phyloP scores from a whole-genome alignment of 30 jellyfish, hydroid and myxozoan species.

The Nemopilema nomurai region DNA sequence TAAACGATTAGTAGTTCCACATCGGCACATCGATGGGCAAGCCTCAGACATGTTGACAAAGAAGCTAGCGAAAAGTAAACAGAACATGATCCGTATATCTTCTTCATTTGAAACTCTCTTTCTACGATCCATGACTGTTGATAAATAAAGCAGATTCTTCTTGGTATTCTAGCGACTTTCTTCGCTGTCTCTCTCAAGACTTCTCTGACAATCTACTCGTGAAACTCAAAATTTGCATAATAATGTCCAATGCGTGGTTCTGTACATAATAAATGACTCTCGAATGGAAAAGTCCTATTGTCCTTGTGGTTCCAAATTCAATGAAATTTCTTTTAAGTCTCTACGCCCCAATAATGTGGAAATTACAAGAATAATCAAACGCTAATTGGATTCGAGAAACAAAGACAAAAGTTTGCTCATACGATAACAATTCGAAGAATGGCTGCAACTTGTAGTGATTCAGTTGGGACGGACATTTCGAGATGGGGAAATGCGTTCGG shows the following conservation, averaged over 20 bases:
- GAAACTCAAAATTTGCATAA: slow-evolving; percentile 36
- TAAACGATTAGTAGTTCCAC: slow-evolving; percentile 4
- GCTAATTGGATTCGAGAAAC: slow-evolving; percentile 48
- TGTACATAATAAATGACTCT: slow-evolving; percentile 20
- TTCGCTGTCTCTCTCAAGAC: neutral
- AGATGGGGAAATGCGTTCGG: neutral
- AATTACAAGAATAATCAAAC: slow-evolving; percentile 19
- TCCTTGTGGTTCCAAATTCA: slow-evolving; percentile 21
- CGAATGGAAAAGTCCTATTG: slow-evolving; percentile 13
- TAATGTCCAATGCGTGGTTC: slow-evolving; percentile 45
- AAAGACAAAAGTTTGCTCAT: slow-evolving; percentile 38
- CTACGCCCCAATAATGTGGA: slow-evolving; percentile 48
- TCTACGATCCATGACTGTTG: neutral
- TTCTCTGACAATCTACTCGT: slow-evolving; percentile 3
- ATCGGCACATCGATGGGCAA: slow-evolving; percentile 44
- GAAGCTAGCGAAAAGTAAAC: slow-evolving; percentile 5
- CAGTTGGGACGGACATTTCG: neutral
- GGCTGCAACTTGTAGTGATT: neutral
- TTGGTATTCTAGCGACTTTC: slow-evolving; percentile 1
- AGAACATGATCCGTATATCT: neutral
- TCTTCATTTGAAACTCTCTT: neutral
- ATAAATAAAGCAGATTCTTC: neutral
- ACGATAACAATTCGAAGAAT: slow-evolving; percentile 22
- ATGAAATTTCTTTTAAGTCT: slow-evolving; percentile 31
- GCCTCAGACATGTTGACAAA: slow-evolving; percentile 23